phyloP scores from a whole-genome alignment of 2,113 vertebrate species.

The Reinhardtius hippoglossoides region DNA sequence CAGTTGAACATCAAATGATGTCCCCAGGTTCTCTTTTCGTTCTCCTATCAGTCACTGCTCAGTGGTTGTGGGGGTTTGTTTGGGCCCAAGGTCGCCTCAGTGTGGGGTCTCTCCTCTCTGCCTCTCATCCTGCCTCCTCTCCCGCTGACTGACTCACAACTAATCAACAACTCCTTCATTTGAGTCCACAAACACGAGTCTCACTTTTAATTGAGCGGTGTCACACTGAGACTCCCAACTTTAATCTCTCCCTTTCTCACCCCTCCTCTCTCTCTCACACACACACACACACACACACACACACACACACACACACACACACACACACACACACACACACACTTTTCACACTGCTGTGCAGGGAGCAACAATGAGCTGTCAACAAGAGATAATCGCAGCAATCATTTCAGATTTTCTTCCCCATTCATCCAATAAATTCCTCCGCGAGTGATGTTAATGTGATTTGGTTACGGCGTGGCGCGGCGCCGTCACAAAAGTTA shows the following conservation, averaged over 20 bases:
- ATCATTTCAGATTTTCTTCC: constrained; percentile 48
- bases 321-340: too few species aligned
- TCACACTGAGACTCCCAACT: constrained; percentile 42
- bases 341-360: constrained; percentile 18
- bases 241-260: constrained; percentile 1
- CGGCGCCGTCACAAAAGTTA: constrained; percentile 31
- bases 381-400: constrained; percentile 48
- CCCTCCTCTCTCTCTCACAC: neutral
- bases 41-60: constrained; percentile 5
- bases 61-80: constrained; percentile 4
- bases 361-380: constrained; percentile 62
- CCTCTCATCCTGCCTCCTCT: constrained; percentile 22
- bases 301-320: too few species aligned
- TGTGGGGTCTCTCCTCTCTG: constrained; percentile 19
- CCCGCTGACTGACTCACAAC: constrained; percentile 47
- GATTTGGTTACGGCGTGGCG: constrained; percentile 30
- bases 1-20: neutral
- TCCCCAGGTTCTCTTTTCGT: constrained; percentile 24
- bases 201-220: constrained; percentile 56
- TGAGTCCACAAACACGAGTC: constrained; percentile 25
- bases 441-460: constrained; percentile 29
- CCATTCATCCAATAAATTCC: constrained; percentile 20
- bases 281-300: neutral
- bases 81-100: constrained; percentile 39
- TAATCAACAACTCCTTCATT: constrained; percentile 52